phyloP scores from a whole-genome alignment of 2,113 vertebrate species.

The Thermophis baileyi region DNA sequence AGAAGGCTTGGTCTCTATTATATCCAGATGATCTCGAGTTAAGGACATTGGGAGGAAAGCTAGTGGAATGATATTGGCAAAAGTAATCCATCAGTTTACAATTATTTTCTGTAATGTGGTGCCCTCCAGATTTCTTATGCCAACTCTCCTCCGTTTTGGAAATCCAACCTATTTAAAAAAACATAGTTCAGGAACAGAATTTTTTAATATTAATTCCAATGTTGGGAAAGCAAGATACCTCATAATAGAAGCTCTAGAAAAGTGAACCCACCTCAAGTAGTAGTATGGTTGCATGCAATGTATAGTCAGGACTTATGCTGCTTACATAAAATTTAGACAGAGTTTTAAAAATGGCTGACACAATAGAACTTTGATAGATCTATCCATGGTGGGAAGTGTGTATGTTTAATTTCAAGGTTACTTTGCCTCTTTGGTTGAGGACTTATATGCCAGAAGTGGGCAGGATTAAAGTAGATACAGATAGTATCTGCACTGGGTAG shows the following conservation, averaged over 20 bases:
- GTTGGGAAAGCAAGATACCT: background rate
- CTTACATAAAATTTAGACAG: background rate
- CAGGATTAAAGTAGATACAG: background rate
- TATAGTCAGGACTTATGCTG: background rate
- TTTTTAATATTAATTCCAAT: background rate
- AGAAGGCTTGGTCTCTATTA: background rate
- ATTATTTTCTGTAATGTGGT: background rate
- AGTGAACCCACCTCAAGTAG: background rate
- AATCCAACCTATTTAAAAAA: background rate
- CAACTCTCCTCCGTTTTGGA: background rate
- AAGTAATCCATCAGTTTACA: background rate
- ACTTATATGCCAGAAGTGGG: background rate
- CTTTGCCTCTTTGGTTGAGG: background rate
- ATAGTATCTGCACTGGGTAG: background rate
- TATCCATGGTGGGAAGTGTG: background rate
- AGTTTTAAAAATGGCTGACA: background rate
- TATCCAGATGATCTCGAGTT: background rate
- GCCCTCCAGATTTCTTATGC: background rate
- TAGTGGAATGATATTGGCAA: background rate
- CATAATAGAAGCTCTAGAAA: background rate
- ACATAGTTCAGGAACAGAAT: background rate
- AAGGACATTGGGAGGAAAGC: background rate
- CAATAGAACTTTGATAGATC: background rate
- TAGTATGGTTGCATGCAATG: background rate
- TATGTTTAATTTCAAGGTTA: background rate